Evolutionary conservation across 2,888 invertebrate genomes (phyloP), one percentile per base, ranked within the genome.

Genomic region (Cheiracanthium punctorium): DNA sequence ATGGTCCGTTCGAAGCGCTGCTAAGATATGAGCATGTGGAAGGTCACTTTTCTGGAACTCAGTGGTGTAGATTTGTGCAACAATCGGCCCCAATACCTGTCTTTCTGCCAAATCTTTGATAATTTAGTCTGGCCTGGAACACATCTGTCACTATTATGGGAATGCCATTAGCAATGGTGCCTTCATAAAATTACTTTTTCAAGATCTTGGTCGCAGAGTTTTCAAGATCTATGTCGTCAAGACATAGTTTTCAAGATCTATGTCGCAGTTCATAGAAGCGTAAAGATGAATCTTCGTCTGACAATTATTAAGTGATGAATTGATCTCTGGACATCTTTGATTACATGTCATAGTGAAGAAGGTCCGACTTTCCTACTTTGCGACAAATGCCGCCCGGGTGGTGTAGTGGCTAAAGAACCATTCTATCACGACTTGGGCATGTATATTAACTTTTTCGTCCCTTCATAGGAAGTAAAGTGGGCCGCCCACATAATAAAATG

Each of bases 11-110:
- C 69, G 7, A n/a, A 48, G 48, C 5, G 48, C 48, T 2, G 48
- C 12, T 48, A 48, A n/a, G 4, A 24, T 41, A 41, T 30, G 37
- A 12, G 41, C 5, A 71, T 71, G 71, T 1, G 71, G 71, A 20
- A 71, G 71, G 17, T 41, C 41, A 20, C 71, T 1, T 37, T 71
- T 71, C 24, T 71, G 71, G 17, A 71, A 71, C 41, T 71, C 71
- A 24, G 4, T 71, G 20, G 71, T 71, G 28, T 71, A 71, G 1
- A 71, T 41, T 41, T 71, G 28, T n/a, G n/a, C 24, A 5, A 41
- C 71, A 41, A 71, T 71, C 4, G 71, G 71, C 4, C 71, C 33
- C 20, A 71, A 24, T n/a, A 71, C 71, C 12, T 71, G 71, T 24
- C 24, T 41, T 12, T 72, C 14, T 0, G n/a, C 14, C 17, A 48